These are phyloP conservation scores for Mimas tiliae DNA, from an alignment of 2,888 invertebrate species.

Conservation along the genomic window DNA sequence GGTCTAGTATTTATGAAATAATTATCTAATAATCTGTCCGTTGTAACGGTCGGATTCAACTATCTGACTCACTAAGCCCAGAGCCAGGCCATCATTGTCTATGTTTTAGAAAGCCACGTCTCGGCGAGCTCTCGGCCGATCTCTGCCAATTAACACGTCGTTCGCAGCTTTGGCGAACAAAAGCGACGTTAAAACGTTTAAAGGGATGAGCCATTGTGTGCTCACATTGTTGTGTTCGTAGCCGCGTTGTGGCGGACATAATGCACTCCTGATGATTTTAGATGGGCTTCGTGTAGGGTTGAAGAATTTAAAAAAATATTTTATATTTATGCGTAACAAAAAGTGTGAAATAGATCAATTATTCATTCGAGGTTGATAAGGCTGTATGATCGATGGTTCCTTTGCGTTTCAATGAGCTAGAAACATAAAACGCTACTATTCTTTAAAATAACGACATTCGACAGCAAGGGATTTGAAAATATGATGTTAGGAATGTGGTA, in stretches of 20 bases:
- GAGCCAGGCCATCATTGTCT: slow-evolving; percentile 16
- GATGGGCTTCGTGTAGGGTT: slow-evolving; percentile 21
- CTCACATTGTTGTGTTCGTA: slow-evolving; percentile 25
- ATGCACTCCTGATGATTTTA: slow-evolving; percentile 27
- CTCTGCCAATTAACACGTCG: slow-evolving; percentile 75
- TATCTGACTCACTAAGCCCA: not conserved
- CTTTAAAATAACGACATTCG: not conserved
- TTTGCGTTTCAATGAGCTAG: not conserved
- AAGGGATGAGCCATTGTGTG: slow-evolving; percentile 27
- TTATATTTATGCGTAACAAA: not conserved
- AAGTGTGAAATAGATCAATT: not conserved
- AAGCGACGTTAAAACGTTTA: slow-evolving; percentile 45
- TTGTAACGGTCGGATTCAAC: not conserved
- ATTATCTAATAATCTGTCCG: too few relatives aligned
- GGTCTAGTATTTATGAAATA: not conserved
- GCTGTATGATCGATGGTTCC: not conserved
- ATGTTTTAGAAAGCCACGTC: slow-evolving; percentile 26
- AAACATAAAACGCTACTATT: not conserved
- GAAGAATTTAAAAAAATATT: not conserved
- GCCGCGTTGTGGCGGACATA: slow-evolving; percentile 19
- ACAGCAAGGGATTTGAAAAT: not conserved
- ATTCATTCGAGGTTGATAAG: not conserved
- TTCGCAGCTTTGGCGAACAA: slow-evolving; percentile 59
- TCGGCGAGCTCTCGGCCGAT: slow-evolving; percentile 34
- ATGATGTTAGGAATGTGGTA: not conserved